These are phyloP conservation scores for Eupeodes luniger DNA, from an alignment of 2,888 invertebrate species.

Conservation along the genomic window DNA sequence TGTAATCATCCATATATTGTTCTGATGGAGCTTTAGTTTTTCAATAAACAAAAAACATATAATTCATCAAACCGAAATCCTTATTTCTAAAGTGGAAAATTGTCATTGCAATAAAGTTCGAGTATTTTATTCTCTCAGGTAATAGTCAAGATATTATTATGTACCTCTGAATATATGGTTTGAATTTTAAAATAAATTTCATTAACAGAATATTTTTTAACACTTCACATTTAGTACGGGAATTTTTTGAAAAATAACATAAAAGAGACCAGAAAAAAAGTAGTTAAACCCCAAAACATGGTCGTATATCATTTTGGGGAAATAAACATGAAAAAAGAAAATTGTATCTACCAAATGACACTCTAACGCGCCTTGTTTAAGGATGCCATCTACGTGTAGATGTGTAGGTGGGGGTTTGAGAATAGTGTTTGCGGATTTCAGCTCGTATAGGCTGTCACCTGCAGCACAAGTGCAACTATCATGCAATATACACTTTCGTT, in stretches of 20 bases:
- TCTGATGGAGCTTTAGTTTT: too few relatives aligned
- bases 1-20: too few relatives aligned
- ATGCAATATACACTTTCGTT: constrained; percentile 55
- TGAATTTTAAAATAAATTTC: constrained; percentile 35
- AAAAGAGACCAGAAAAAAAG: background rate
- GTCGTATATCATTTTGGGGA: constrained; percentile 35
- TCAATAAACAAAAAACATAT: too few relatives aligned
- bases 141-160: background rate
- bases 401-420: background rate
- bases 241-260: background rate
- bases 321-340: constrained; percentile 39
- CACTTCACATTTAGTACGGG: background rate
- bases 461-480: constrained; percentile 46
- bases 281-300: background rate
- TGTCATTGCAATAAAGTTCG: too few relatives aligned
- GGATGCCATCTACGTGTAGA: background rate
- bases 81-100: too few relatives aligned
- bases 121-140: too few relatives aligned
- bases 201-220: constrained; percentile 18
- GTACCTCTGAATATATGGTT: background rate
- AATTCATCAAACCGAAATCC: too few relatives aligned
- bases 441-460: constrained; percentile 31
- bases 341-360: constrained; percentile 17
- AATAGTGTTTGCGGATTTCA: constrained; percentile 29
- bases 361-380: constrained; percentile 31